These are phyloP conservation scores for Mythimna loreyi DNA, from an alignment of 2,888 invertebrate species.

Conservation along the genomic window DNA sequence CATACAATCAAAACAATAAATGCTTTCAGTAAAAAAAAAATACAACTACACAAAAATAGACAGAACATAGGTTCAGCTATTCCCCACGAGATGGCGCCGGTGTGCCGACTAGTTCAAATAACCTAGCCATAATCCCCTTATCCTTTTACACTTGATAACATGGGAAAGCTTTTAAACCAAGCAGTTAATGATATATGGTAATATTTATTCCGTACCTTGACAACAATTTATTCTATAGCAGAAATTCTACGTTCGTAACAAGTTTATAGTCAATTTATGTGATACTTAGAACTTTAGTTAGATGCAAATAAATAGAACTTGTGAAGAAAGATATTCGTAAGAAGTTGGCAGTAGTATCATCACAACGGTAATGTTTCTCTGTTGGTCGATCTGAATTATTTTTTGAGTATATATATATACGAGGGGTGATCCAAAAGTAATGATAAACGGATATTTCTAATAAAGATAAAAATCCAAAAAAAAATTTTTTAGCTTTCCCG, in stretches of 20 bases:
- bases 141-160: conserved; percentile 40
- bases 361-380: too few species aligned
- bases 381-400: too few species aligned
- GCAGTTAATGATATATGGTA: conserved; percentile 21
- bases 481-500: too few species aligned
- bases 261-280: neutral
- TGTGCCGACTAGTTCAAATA: neutral
- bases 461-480: too few species aligned
- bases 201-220: conserved; percentile 17
- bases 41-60: neutral
- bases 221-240: neutral
- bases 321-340: too few species aligned
- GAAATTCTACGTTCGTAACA: neutral
- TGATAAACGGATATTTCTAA: too few species aligned
- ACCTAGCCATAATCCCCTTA: conserved; percentile 31
- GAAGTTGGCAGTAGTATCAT: too few species aligned
- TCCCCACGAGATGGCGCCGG: conserved; percentile 54
- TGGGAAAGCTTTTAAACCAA: conserved; percentile 51
- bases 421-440: too few species aligned
- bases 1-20: neutral
- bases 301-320: neutral
- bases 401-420: too few species aligned
- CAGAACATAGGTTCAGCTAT: conserved; percentile 27
- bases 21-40: neutral
- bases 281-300: neutral